Percentiles rank a stretch among this genome's conserved stretches.
These are phyloP conservation scores for Corythoichthys intestinalis DNA, from an alignment of 2,113 vertebrate genomes.

Conservation along the genomic window DNA sequence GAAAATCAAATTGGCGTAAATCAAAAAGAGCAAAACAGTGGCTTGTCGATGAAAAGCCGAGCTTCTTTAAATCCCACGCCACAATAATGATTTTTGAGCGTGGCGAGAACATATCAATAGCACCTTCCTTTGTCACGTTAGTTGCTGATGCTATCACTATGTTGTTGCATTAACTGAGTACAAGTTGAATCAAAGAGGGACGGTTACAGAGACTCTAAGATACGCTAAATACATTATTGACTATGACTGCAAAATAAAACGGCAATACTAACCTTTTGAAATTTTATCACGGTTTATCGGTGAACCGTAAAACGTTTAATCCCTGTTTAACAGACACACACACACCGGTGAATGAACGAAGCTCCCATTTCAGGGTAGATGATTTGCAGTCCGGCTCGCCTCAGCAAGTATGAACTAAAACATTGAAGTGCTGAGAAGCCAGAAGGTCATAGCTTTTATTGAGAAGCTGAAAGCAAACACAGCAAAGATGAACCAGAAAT, in stretches of 20 bases:
- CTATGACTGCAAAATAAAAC: neutral
- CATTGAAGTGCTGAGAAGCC: constrained; percentile 43
- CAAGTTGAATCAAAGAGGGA: neutral
- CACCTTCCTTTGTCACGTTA: neutral
- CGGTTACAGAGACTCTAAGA: neutral
- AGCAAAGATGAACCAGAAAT: constrained; percentile 59
- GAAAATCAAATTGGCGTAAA: no score
- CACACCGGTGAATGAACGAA: neutral
- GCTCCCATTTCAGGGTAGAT: neutral
- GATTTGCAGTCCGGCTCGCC: constrained; percentile 33
- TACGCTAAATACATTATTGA: neutral
- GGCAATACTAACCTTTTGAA: neutral
- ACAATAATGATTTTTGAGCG: neutral
- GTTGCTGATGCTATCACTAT: neutral
- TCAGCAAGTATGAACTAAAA: constrained; percentile 39
- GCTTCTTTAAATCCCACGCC: neutral
- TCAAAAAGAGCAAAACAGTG: neutral
- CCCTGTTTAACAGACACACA: neutral
- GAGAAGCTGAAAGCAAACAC: constrained; percentile 54
- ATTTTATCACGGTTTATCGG: neutral
- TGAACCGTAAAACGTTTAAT: neutral
- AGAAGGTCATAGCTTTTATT: constrained; percentile 44
- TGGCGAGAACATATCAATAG: neutral
- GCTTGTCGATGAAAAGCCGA: neutral
- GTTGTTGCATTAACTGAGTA: neutral